A percentile compares a stretch with the other conserved stretches of the same genome.
phyloP scores from a whole-genome alignment of 1,140 invertebrate genomes.

The Pachypeltis micranthus region DNA sequence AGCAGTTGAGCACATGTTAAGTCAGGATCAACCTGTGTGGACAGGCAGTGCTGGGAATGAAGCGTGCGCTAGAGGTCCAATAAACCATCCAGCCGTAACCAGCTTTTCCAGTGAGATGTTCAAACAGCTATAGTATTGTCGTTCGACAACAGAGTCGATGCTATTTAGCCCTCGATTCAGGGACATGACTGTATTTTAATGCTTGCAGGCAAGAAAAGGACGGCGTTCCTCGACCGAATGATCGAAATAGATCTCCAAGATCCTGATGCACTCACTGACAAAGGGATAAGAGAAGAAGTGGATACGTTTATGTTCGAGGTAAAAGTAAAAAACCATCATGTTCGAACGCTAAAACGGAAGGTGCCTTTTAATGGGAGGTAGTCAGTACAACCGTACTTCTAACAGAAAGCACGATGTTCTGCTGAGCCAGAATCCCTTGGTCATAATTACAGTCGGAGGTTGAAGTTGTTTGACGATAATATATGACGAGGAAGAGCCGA shows the following conservation, averaged over 20 bases:
- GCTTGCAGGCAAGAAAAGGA: constrained; percentile 14
- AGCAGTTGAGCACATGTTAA: too few relatives aligned
- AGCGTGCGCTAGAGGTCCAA: too few relatives aligned
- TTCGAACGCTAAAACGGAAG: too few relatives aligned
- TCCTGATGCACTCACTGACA: constrained; percentile 25
- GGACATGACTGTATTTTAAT: constrained; percentile 6
- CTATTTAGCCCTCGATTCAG: background rate
- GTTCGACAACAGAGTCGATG: background rate
- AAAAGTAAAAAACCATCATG: too few relatives aligned
- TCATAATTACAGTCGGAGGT: too few relatives aligned
- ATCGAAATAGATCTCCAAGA: constrained; percentile 38
- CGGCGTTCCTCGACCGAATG: constrained; percentile 51
- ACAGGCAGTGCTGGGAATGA: too few relatives aligned
- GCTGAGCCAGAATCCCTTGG: background rate
- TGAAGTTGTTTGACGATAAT: background rate
- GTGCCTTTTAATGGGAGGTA: too few relatives aligned
- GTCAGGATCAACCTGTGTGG: too few relatives aligned
- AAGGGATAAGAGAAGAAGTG: constrained; percentile 40
- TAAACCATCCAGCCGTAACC: background rate
- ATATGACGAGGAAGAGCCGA: background rate
- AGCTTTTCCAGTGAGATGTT: background rate
- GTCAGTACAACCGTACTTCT: background rate
- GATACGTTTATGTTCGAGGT: constrained; percentile 59
- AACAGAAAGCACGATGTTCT: background rate
- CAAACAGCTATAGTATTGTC: background rate